Base-by-base conservation (phyloP, 1,140 invertebrate genomes). In the Drosophila suzukii region DNA sequence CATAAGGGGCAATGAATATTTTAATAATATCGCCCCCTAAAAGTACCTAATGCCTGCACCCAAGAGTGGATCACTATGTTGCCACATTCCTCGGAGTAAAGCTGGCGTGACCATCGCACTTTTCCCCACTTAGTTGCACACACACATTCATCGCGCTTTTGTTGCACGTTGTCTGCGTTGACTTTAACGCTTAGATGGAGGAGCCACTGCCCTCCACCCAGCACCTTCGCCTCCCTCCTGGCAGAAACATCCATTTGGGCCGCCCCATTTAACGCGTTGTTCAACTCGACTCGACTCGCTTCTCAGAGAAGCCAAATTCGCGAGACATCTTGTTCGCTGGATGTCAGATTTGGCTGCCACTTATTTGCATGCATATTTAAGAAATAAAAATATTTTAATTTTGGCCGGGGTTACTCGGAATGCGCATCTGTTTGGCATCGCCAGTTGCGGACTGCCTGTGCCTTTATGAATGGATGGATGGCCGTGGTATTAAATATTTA, bases 391-490 rank as follows among this genome's bases (percentile, higher is more conserved):
- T 75, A 66, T 82, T 79, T 86, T 66, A 82, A 61, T 83, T 88
- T 76, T 13, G 38, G 20, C 36, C 12, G 53, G 24, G 20, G 17
- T 46, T 47, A 38, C 27, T 34, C 38, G 41, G 36, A 47, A 43
- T 57, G n/a, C 75, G 61, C 83, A 88, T 88, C 83, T 88, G 83
- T 62, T 84, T 65, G 79, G 59, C 79, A 76, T 78, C 30, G 71
- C 65, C 79, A 82, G 79, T 75, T 75, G 83, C 17, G 57, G 46
- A 38, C 68, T 53, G 59, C 44, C 47, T 81, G 73, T 63, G 74
- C 34, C 72, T 88, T 86, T 88, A 77, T 88, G 83, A 88, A 88
- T 88, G 80, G 75, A 88, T 89, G 80, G 75, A 77, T 71, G 84
- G 12, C 66, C 67, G 53, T 32, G 30, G 50, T 53, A 66, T 71